Evolutionary conservation across 2,888 invertebrate species (phyloP), one percentile per base, ranked within the genome.

Genomic region (Ectropis crepuscularia): DNA sequence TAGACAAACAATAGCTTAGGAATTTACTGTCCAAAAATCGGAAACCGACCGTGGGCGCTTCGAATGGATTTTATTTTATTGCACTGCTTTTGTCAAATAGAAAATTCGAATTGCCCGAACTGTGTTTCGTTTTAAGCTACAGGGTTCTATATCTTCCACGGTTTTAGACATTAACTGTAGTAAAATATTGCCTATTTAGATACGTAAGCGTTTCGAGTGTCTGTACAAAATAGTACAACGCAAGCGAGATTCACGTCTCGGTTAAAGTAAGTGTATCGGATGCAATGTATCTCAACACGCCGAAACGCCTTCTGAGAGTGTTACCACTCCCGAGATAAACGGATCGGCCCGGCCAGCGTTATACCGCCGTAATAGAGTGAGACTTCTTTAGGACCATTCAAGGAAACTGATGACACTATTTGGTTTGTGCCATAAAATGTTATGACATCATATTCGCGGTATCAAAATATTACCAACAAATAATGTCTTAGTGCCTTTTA

Each of bases 391-490:
- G 84, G 86, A 82, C 80, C 84, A 82, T 87, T 85, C 82, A 82
- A 82, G 72, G 79, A 81, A 87, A 86, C 85, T 86, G 85, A 86
- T 85, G 89, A 88, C 81, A 86, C 89, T 87, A 90, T 90, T 90
- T 87, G 87, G 84, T 85, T 87, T 84, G 70, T 78, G 80, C 80
- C 86, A 86, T 90, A 91, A 91, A 91, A 90, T 87, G 88, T 89
- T 88, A 90, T 82, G 84, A 85, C 83, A 81, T 86, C 83, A 85
- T 85, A 82, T 86, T 87, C 85, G 85, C 75, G 80, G 83, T 79
- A 83, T 83, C 84, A 88, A 85, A 89, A 85, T 88, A 86, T 87
- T 81, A 85, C 78, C 77, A 77, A 86, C 81, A 83, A 85, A 86
- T 87, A 82, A 83, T 80, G 73, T 71, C 69, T 75, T 70, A 68